Conservation (phyloP, 37 sponge, comb jelly and placozoan genomes). For the Cliona cf. orientalis region DNA sequence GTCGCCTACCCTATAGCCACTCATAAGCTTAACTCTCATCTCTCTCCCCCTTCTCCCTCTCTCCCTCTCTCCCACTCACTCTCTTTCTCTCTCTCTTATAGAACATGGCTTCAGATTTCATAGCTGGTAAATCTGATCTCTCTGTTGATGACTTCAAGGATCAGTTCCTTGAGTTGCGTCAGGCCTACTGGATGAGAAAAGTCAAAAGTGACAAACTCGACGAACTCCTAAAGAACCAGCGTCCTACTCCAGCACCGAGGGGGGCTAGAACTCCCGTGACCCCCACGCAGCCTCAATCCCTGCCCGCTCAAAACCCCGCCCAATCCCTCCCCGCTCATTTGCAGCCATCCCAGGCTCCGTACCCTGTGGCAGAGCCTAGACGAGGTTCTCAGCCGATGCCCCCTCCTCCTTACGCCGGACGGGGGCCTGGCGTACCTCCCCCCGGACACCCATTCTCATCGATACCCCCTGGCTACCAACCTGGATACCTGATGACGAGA, state of each 20-base stretch:
- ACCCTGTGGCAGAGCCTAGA: not conserved
- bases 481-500: not conserved
- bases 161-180: slow-evolving; percentile 31
- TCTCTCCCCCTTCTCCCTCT: too few species aligned
- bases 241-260: slow-evolving; percentile 33
- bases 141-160: slow-evolving; percentile 48
- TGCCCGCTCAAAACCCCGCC: not conserved
- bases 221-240: slow-evolving; percentile 33
- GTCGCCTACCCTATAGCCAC: not conserved
- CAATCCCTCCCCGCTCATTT: slow-evolving; percentile 10
- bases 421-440: not conserved
- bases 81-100: not conserved
- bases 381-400: not conserved
- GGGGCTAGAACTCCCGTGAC: too few species aligned
- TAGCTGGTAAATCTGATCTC: slow-evolving; percentile 25
- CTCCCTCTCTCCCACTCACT: not conserved
- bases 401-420: not conserved
- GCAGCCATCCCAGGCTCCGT: not conserved
- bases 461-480: not conserved
- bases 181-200: slow-evolving; percentile 66
- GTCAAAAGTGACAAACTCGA: slow-evolving; percentile 72
- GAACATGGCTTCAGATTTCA: slow-evolving; percentile 42
- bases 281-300: not conserved
- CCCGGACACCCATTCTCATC: too few species aligned
- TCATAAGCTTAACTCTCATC: not conserved